Evolutionary conservation across 1,140 invertebrate genomes (phyloP), one percentile per base, ranked within the genome.

Genomic region (Drosophila micromelanica): DNA sequence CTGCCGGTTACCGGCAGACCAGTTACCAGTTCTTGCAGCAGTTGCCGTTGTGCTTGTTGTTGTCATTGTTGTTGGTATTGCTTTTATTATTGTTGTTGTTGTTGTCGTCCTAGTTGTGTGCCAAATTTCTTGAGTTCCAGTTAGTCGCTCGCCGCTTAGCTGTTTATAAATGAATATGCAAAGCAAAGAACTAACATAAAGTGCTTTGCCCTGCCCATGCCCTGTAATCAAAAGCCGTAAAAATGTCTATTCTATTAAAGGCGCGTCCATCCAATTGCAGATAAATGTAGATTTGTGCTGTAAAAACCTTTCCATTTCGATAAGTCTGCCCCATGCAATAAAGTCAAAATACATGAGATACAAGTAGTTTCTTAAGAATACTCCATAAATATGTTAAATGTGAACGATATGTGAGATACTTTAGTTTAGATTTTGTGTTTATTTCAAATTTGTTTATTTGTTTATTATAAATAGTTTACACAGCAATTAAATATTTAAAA

Each of bases 51-150:
- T 49, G 48, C 40, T 67, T 65, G 40, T 48, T 65, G 40, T 48
- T 43, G 68, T 56, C 46, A 13, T 51, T 13, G 32, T 37, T 9
- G 32, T 52, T 23, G 30, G 5, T 32, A 68, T 78, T 73, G 62
- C 42, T 37, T 38, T 46, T 78, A 72, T 20, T 49, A 12, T 56
- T 38, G 45, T 11, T 55, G 54, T 38, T 64, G 75, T 65, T 65
- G 73, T 78, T 75, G 78, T 82, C 74, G 81, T 86, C 81, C 81
- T 86, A 86, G 81, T 86, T 86, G 86, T 82, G 64, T 76, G 82
- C 82, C 82, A 89, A 86, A 86, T 86, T 86, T 86, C 76, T 82
- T 65, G 61, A 64, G 71, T 69, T 85, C 82, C 78, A 86, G 84
- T 86, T 75, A 86, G 77, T 78, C 27, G 45, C 20, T 80, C 62